These are phyloP conservation scores for Corvus hawaiiensis DNA, from an alignment of 2,113 vertebrate species.

Conservation along the genomic window DNA sequence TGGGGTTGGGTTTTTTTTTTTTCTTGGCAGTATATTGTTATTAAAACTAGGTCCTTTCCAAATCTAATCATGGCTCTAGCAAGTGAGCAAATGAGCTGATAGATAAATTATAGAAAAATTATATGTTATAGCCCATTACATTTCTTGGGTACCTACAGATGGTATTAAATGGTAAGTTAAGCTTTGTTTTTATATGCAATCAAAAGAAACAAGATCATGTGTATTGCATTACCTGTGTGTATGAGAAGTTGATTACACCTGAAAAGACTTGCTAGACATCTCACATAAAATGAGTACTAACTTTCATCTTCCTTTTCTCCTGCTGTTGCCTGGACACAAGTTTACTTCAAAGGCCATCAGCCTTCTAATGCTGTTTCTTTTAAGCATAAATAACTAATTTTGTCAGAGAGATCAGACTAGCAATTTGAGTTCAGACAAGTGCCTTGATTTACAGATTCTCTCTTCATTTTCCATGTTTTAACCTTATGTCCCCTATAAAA, in stretches of 20 bases:
- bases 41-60: background rate
- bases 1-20: no score
- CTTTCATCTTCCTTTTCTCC: background rate
- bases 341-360: constrained; percentile 2
- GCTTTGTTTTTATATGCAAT: background rate
- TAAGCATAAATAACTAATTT: constrained; percentile 28
- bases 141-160: background rate
- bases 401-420: background rate
- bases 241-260: background rate
- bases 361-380: constrained; percentile 7
- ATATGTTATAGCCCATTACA: accelerated
- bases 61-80: background rate
- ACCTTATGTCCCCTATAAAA: constrained; percentile 17
- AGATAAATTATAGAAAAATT: background rate
- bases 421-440: constrained; percentile 3
- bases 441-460: constrained; percentile 32
- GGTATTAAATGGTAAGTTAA: background rate
- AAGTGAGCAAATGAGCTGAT: background rate
- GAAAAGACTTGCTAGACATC: background rate
- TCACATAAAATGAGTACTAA: background rate
- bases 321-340: background rate
- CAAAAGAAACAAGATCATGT: background rate
- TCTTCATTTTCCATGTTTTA: constrained; percentile 39
- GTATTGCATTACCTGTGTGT: background rate
- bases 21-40: background rate